These are phyloP conservation scores for Holacanthus passer DNA, from an alignment of 2,113 vertebrate genomes.

Conservation along the genomic window DNA sequence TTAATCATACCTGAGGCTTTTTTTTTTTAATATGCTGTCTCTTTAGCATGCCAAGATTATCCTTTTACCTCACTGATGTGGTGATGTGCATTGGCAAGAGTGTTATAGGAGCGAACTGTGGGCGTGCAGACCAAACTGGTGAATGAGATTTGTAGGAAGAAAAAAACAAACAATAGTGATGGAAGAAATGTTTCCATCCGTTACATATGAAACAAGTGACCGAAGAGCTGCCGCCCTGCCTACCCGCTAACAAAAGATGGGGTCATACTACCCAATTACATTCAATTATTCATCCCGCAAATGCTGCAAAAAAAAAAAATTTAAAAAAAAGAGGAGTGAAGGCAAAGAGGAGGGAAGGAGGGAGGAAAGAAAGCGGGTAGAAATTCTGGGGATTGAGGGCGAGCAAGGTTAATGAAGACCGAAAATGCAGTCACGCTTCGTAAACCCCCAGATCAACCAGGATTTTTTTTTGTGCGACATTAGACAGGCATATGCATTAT, in stretches of 20 bases:
- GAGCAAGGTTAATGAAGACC: slow-evolving; percentile 74
- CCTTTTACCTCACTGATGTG: slow-evolving; percentile 57
- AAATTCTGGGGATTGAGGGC: slow-evolving; percentile 60
- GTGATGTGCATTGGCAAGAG: slow-evolving; percentile 26
- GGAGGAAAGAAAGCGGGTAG: slow-evolving; percentile 35
- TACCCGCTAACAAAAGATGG: slow-evolving; percentile 56
- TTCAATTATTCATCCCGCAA: slow-evolving; percentile 65
- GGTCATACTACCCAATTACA: slow-evolving; percentile 66
- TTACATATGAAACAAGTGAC: slow-evolving; percentile 33
- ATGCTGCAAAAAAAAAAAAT: slow-evolving; percentile 3
- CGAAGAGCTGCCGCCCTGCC: slow-evolving; percentile 8
- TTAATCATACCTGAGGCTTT: slow-evolving; percentile 65
- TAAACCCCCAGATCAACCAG: slow-evolving; percentile 54
- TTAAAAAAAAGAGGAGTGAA: background rate
- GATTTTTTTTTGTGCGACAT: slow-evolving; percentile 21
- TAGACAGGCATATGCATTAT: slow-evolving; percentile 20
- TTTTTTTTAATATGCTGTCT: slow-evolving; percentile 34
- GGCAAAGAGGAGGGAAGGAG: background rate
- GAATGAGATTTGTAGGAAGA: background rate
- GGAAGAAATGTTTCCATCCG: slow-evolving; percentile 18
- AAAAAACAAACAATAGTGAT: slow-evolving; percentile 2
- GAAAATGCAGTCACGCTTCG: slow-evolving; percentile 68
- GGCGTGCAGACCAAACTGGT: background rate
- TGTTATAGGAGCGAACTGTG: slow-evolving; percentile 9
- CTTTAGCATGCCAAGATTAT: slow-evolving; percentile 50